Percentiles rank a stretch among this genome's conserved stretches.
Conservation (phyloP, 2,113 vertebrate genomes). For the Eurystomus gularis region DNA sequence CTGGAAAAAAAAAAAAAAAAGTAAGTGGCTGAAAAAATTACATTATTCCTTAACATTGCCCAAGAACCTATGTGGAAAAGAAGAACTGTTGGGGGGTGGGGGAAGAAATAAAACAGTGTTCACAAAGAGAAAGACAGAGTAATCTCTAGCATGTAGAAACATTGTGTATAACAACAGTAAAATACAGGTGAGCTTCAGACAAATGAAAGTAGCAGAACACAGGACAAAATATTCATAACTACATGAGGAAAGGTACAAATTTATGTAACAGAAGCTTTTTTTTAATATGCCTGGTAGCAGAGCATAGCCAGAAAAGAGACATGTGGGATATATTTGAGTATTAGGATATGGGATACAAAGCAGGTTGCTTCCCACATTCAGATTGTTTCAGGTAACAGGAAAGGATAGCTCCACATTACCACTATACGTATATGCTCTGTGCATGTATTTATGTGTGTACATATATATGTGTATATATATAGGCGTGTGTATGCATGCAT, state of each 20-base stretch:
- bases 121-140: not conserved
- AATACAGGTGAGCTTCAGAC: not conserved
- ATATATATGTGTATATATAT: not conserved
- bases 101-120: not conserved
- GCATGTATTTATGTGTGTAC: not conserved
- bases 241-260: not conserved
- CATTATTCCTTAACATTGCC: not conserved
- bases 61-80: not conserved
- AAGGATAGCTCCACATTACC: not conserved
- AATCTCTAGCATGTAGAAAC: not conserved
- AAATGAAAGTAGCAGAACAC: not conserved
- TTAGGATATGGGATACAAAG: not conserved
- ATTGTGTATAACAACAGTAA: not conserved
- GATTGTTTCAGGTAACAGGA: not conserved
- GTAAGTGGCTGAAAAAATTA: not conserved
- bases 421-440: too few relatives aligned
- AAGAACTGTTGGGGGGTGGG: not conserved
- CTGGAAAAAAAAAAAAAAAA: not conserved
- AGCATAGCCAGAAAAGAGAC: not conserved
- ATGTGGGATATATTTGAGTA: not conserved
- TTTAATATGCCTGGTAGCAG: not conserved
- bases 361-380: not conserved
- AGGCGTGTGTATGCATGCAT: rapidly evolving
- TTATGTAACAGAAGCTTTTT: not conserved
- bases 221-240: not conserved